Evolutionary conservation across 1,140 invertebrate genomes (phyloP).

Genomic region (Pogonomyrmex californicus): DNA sequence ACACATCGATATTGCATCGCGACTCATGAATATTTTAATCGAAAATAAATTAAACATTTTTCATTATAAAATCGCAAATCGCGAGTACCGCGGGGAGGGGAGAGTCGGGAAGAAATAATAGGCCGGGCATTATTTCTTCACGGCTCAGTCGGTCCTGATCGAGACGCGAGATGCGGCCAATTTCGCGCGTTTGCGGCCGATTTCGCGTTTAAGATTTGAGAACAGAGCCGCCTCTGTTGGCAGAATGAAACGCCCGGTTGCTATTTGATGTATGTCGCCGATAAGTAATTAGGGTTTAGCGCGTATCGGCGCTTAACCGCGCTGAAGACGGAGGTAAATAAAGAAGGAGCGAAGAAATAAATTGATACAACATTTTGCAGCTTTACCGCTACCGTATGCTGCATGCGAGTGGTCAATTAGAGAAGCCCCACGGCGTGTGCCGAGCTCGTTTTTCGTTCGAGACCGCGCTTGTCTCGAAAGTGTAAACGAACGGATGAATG

Average conservation of each 20-base stretch:
- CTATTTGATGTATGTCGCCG: not conserved
- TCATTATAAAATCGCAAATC: not conserved
- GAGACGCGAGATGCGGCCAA: not conserved
- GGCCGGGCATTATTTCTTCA: not conserved
- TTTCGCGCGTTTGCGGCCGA: not conserved
- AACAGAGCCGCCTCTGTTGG: constrained; percentile 15
- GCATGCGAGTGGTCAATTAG: constrained; percentile 54
- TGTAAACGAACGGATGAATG: constrained; percentile 26
- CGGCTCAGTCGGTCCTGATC: not conserved
- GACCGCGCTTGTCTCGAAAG: constrained; percentile 34
- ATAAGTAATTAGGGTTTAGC: not conserved
- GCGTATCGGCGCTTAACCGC: not conserved
- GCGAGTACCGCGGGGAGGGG: not conserved
- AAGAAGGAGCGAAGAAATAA: not conserved
- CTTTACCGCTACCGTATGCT: not conserved
- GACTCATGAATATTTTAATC: constrained; percentile 25
- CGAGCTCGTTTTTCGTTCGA: constrained; percentile 17
- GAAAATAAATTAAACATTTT: constrained; percentile 19
- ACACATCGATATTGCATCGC: not conserved
- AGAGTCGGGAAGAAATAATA: not conserved
- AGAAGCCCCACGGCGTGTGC: not conserved
- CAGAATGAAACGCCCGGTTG: not conserved
- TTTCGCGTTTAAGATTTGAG: too few relatives aligned
- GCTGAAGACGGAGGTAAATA: not conserved
- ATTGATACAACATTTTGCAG: constrained; percentile 48